Evolutionary conservation across 2,797 vertebrate genomes (phyloP).

Genomic region (Sebastes aleutianus): DNA sequence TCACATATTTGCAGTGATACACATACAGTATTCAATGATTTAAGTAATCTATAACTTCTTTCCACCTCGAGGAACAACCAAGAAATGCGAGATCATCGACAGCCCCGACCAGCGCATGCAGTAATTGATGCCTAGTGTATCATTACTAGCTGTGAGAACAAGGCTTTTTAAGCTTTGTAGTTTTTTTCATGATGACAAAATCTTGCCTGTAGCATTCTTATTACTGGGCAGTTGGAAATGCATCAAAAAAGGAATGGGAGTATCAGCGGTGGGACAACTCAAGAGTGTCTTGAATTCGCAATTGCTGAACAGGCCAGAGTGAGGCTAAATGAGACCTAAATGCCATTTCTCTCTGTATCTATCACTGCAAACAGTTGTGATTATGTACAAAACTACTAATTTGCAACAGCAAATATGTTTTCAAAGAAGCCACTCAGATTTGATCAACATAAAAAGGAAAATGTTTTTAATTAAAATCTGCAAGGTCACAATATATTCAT

Average conservation of each 20-base stretch:
- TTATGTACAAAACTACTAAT: not conserved
- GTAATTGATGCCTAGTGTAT: not conserved
- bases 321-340: not conserved
- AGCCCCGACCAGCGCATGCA: not conserved
- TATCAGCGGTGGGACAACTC: not conserved
- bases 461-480: not conserved
- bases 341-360: not conserved
- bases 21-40: not conserved
- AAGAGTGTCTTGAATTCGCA: not conserved
- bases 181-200: not conserved
- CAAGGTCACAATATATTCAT: not conserved
- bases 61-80: not conserved
- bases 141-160: not conserved
- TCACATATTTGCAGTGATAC: not conserved
- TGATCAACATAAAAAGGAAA: not conserved
- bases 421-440: not conserved
- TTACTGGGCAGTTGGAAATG: not conserved
- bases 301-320: not conserved
- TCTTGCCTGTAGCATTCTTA: conserved; percentile 7
- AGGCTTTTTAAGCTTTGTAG: not conserved
- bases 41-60: not conserved
- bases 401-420: not conserved
- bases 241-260: not conserved
- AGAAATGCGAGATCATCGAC: not conserved
- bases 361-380: not conserved